A percentile compares a stretch with the other conserved stretches of the same genome.
Evolutionary conservation across 2,888 invertebrate genomes (phyloP).

Genomic region (Trimorus sp.): DNA sequence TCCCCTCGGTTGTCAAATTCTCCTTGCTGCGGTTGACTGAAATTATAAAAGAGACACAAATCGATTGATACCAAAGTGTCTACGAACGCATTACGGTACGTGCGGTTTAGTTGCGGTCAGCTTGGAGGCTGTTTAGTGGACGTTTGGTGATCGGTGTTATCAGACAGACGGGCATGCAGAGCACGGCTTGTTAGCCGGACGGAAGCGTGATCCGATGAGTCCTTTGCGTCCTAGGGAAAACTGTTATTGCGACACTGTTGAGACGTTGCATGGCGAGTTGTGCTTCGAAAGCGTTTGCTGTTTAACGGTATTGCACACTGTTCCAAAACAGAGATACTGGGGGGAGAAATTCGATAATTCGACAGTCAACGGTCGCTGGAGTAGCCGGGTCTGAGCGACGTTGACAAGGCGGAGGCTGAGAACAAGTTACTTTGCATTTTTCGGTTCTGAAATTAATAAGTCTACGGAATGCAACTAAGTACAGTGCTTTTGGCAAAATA

Average conservation of each 20-base stretch:
- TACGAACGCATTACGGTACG: conserved; percentile 78
- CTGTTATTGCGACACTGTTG: conserved; percentile 23
- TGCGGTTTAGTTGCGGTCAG: conserved; percentile 70
- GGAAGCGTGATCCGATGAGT: conserved; percentile 53
- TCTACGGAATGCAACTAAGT: too few relatives aligned
- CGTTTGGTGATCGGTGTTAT: conserved; percentile 38
- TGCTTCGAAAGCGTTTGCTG: too few relatives aligned
- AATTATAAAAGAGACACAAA: conserved; percentile 84
- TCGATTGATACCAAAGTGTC: conserved; percentile 83
- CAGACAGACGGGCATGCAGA: conserved; percentile 51
- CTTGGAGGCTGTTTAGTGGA: conserved; percentile 33
- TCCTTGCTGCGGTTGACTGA: conserved; percentile 90
- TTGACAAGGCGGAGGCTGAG: too few relatives aligned
- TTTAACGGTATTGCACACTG: too few relatives aligned
- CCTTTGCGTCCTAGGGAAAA: conserved; percentile 61
- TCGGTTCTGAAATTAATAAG: too few relatives aligned
- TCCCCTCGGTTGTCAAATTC: conserved; percentile 97
- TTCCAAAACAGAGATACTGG: too few relatives aligned
- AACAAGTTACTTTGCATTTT: too few relatives aligned
- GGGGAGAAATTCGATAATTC: too few relatives aligned
- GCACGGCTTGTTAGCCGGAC: conserved; percentile 26
- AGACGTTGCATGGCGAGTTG: too few relatives aligned
- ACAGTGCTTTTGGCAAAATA: too few relatives aligned
- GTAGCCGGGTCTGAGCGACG: too few relatives aligned
- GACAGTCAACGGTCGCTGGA: too few relatives aligned